phyloP scores from a whole-genome alignment of 2,113 vertebrate genomes.

The Nicator chloris region DNA sequence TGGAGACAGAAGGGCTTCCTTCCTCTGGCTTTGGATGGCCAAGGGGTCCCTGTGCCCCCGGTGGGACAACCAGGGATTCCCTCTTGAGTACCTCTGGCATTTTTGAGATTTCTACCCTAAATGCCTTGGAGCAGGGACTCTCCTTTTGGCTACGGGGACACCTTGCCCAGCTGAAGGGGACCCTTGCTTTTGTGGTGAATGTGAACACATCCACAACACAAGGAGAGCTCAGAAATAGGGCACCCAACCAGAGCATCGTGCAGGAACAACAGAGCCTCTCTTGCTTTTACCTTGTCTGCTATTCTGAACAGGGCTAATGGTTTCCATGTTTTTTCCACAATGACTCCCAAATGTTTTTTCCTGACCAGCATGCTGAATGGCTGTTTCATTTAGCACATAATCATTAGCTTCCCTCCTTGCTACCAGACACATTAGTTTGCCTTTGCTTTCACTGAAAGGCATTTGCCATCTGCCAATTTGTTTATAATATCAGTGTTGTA shows the following conservation, averaged over 20 bases:
- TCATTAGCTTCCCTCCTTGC: constrained; percentile 31
- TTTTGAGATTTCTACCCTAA: neutral
- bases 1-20: neutral
- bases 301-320: neutral
- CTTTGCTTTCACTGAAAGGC: constrained; percentile 13
- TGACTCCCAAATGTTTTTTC: constrained; percentile 62
- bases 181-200: neutral
- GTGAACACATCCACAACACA: neutral
- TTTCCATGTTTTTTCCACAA: constrained; percentile 61
- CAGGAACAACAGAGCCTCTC: neutral
- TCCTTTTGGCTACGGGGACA: accelerated
- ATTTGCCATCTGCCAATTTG: constrained; percentile 48
- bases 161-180: neutral
- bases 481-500: neutral
- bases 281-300: neutral
- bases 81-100: accelerated
- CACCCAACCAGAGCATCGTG: neutral
- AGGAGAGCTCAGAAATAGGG: neutral
- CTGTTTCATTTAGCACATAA: constrained; percentile 61
- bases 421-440: constrained; percentile 30
- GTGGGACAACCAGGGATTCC: no score
- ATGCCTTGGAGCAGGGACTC: neutral
- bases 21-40: neutral
- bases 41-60: neutral
- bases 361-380: constrained; percentile 23